phyloP scores from a whole-genome alignment of 2,888 invertebrate genomes.

The Epistrophella euchroma region DNA sequence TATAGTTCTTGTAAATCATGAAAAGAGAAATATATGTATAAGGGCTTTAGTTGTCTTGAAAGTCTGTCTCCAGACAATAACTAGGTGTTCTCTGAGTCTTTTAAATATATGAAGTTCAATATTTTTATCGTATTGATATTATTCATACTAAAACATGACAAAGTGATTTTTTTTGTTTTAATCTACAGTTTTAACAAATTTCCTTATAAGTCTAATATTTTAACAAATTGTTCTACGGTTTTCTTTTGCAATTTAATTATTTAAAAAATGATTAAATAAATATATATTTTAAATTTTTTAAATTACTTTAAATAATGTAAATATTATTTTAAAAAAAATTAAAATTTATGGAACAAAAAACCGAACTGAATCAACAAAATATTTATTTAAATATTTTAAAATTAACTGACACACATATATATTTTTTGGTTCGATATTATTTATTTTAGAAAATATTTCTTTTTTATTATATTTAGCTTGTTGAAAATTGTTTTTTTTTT shows the following conservation, averaged over 20 bases:
- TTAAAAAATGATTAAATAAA: slow-evolving; percentile 49
- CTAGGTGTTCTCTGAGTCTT: neutral
- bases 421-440: slow-evolving; percentile 35
- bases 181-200: slow-evolving; percentile 63
- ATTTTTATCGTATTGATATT: slow-evolving; percentile 6
- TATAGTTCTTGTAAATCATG: neutral
- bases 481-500: slow-evolving; percentile 10
- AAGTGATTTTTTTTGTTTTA: slow-evolving; percentile 23
- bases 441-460: slow-evolving; percentile 38
- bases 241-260: slow-evolving; percentile 26
- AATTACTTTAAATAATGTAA: slow-evolving; percentile 35
- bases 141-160: slow-evolving; percentile 37
- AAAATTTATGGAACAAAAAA: slow-evolving; percentile 41
- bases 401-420: slow-evolving; percentile 67
- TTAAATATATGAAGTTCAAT: slow-evolving; percentile 13
- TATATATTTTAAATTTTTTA: slow-evolving; percentile 33
- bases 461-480: slow-evolving; percentile 7
- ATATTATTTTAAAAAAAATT: neutral
- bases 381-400: slow-evolving; percentile 27
- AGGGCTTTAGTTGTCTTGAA: slow-evolving; percentile 1
- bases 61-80: neutral
- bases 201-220: slow-evolving; percentile 41
- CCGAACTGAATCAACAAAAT: slow-evolving; percentile 25
- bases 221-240: slow-evolving; percentile 69
- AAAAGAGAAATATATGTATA: neutral